Evolutionary conservation across 2,888 invertebrate species (phyloP).

Genomic region (Drosophila helvetica): DNA sequence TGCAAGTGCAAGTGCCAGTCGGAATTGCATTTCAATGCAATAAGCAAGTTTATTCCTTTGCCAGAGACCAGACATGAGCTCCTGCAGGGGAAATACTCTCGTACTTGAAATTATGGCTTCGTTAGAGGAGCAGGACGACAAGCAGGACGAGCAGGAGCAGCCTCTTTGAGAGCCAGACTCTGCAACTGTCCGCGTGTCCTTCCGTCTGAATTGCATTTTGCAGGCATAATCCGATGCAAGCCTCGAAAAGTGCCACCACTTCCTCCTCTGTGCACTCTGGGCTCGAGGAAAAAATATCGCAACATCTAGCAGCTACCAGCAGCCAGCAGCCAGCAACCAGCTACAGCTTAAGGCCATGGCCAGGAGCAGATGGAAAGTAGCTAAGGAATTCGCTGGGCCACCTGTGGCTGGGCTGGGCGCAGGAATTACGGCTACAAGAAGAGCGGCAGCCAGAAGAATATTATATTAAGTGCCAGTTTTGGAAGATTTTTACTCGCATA

Average conservation of each 20-base stretch:
- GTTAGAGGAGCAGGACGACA: slow-evolving; percentile 1
- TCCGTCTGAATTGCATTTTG: slow-evolving; percentile 42
- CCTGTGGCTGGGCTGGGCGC: no score
- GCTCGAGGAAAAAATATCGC: not conserved
- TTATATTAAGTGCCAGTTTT: no score
- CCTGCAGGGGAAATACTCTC: slow-evolving; percentile 4
- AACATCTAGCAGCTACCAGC: no score
- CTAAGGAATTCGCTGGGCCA: not conserved
- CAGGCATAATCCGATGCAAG: slow-evolving; percentile 58
- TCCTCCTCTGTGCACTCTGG: not conserved
- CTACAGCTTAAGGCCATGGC: no score
- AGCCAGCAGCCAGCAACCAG: no score
- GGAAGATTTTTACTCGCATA: no score
- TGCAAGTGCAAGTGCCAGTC: slow-evolving; percentile 46
- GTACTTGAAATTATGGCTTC: slow-evolving; percentile 2
- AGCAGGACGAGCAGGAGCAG: not conserved
- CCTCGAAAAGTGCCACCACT: slow-evolving; percentile 24
- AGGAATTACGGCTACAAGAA: no score
- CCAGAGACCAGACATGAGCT: slow-evolving; percentile 50
- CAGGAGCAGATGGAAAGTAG: not conserved
- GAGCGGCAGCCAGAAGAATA: no score
- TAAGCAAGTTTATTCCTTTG: slow-evolving; percentile 70
- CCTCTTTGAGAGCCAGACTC: not conserved
- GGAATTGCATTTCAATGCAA: slow-evolving; percentile 79
- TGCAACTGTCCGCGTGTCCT: not conserved